phyloP scores from a whole-genome alignment of 2,797 vertebrate genomes.

The Cygnus olor region DNA sequence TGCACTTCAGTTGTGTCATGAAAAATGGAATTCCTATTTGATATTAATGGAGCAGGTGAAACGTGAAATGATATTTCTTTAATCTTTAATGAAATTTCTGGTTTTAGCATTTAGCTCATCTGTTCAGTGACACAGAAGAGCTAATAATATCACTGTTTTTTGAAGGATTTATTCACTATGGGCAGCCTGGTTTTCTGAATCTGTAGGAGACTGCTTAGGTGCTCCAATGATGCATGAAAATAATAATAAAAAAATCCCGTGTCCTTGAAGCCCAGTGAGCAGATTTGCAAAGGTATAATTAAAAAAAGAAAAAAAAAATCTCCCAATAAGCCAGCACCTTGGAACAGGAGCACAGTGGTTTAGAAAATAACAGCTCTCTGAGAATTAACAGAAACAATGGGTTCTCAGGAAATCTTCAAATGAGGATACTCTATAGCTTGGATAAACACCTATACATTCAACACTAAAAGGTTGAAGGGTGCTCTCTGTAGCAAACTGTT shows the following conservation, averaged over 20 bases:
- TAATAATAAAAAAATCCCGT: not conserved
- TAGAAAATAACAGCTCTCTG: not conserved
- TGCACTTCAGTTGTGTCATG: constrained; percentile 46
- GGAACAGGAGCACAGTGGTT: not conserved
- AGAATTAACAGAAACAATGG: not conserved
- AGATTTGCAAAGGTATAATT: constrained; percentile 44
- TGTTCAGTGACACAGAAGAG: constrained; percentile 66
- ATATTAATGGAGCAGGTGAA: constrained; percentile 72
- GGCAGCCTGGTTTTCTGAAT: constrained; percentile 51
- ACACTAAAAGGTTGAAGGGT: not conserved
- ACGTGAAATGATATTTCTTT: constrained; percentile 76
- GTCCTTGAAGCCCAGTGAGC: constrained; percentile 37
- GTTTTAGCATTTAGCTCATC: constrained; percentile 66
- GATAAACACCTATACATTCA: not conserved
- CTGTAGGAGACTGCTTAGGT: constrained; percentile 47
- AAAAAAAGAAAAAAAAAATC: not conserved
- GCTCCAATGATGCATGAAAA: constrained; percentile 44
- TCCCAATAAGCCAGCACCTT: not conserved
- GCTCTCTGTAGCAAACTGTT: not conserved
- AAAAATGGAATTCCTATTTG: constrained; percentile 63
- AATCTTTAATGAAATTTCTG: constrained; percentile 75
- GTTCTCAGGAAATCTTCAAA: not conserved
- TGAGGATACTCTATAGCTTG: not conserved
- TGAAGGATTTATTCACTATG: constrained; percentile 51
- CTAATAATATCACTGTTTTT: constrained; percentile 63